Percentiles rank a stretch among this genome's conserved stretches.
phyloP scores from a whole-genome alignment of 2,797 vertebrate genomes.

The Spinus olivaceus region DNA sequence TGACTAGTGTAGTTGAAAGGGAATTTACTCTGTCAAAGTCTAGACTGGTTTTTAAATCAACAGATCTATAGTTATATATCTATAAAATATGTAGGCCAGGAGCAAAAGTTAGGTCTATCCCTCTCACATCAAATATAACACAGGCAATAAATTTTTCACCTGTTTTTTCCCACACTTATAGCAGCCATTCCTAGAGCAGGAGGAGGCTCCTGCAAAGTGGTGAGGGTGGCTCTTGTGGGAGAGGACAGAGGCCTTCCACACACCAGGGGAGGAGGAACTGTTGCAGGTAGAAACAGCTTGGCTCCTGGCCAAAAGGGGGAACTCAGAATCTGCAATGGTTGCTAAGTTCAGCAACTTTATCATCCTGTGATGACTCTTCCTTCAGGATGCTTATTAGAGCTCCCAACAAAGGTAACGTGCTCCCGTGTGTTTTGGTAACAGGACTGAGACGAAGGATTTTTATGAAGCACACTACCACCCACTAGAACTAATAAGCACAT shows the following conservation, averaged over 20 bases:
- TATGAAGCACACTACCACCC: background rate
- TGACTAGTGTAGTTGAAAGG: background rate
- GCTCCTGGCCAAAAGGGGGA: background rate
- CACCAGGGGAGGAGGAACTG: background rate
- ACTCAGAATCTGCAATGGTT: background rate
- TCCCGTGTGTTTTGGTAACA: background rate
- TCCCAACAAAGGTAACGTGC: background rate
- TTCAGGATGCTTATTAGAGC: background rate
- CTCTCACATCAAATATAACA: background rate
- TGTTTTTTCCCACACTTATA: background rate
- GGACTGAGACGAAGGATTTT: background rate
- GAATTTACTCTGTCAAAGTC: background rate
- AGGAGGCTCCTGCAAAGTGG: background rate
- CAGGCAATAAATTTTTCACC: background rate
- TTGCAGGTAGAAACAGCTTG: background rate
- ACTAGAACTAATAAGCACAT: background rate
- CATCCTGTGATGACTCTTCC: background rate
- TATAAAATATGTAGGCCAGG: background rate
- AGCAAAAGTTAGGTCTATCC: background rate
- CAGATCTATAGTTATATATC: background rate
- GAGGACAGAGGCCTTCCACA: background rate
- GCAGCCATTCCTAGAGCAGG: background rate
- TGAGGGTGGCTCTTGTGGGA: background rate
- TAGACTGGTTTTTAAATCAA: background rate
- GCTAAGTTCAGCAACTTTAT: background rate